Evolutionary conservation across 2,113 vertebrate species (phyloP).

Genomic region (Gavialis gangeticus): DNA sequence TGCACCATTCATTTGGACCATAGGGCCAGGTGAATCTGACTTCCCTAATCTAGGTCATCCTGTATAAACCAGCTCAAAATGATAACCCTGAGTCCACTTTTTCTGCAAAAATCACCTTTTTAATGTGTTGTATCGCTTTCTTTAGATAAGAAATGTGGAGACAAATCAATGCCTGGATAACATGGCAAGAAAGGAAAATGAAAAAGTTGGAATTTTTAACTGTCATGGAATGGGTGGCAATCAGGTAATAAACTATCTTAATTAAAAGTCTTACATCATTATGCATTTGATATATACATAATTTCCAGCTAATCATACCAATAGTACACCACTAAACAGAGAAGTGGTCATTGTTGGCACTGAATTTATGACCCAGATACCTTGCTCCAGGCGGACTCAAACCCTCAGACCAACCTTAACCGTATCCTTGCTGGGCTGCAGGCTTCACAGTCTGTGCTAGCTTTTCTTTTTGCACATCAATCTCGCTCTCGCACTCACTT

Average conservation of each 20-base stretch:
- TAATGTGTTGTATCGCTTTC: background rate
- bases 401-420: too few relatives aligned
- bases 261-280: background rate
- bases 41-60: too few relatives aligned
- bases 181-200: constrained; percentile 99
- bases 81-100: background rate
- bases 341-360: background rate
- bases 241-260: constrained; percentile 84
- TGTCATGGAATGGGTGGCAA: constrained; percentile 99
- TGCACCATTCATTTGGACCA: too few relatives aligned
- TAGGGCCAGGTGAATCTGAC: too few relatives aligned
- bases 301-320: background rate
- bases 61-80: too few relatives aligned
- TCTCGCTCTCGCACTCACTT: too few relatives aligned
- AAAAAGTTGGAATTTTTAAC: constrained; percentile 99
- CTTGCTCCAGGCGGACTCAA: too few relatives aligned
- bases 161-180: constrained; percentile 99
- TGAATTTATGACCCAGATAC: too few relatives aligned
- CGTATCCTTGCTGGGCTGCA: too few relatives aligned
- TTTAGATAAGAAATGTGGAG: constrained; percentile 96
- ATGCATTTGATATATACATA: background rate
- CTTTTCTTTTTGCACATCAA: too few relatives aligned
- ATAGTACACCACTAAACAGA: background rate
- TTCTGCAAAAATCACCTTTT: background rate
- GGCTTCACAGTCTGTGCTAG: too few relatives aligned